Evolutionary conservation across 1,140 invertebrate genomes (phyloP), one percentile per base, ranked within the genome.

Genomic region (Orius laevigatus): DNA sequence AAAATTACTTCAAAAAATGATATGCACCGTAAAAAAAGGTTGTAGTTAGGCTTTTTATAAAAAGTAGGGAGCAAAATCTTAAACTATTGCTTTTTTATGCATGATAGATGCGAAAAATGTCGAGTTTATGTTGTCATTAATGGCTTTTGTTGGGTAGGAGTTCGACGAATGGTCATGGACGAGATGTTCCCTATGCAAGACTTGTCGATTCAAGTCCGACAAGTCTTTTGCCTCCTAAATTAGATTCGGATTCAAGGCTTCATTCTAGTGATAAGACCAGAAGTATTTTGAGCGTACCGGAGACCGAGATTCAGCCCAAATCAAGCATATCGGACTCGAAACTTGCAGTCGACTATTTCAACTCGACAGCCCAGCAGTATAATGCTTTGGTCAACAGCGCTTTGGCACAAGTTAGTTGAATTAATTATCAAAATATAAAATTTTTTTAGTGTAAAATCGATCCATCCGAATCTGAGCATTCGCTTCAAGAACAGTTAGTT

Each of bases 301-400:
- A 71, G 43, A 65, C 65, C 4, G 70, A 73, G 25, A 56, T 55
- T n/a, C 58, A 62, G 1, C 73, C 73, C 2, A 76, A 75, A 53
- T 74, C 71, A 51, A 85, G 81, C 59, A 75, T 78, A 3, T 86
- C 83, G 0, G 84, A 87, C 65, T 87, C 84, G 0, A 81, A 82
- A 63, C 62, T 87, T 41, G 81, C 83, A 3, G 76, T 79, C 0
- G 78, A 81, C 56, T 72, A 73, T 61, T 76, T 78, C 60, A 64
- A 67, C 50, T 64, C 65, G 4, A 63, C 66, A 0, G 64, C 63
- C 0, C 66, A 67, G 48, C 55, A 56, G 41, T 56, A 56, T 33
- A 52, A 47, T 19, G 53, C 55, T 36, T 46, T 56, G 10, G 53
- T 56, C 5, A 56, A 56, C 18, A 52, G 50, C 50, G 50, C 51